A percentile compares a stretch with the other conserved stretches of the same genome.
Evolutionary conservation across 2,888 invertebrate genomes (phyloP).

Genomic region (Caenorhabditis plicata): DNA sequence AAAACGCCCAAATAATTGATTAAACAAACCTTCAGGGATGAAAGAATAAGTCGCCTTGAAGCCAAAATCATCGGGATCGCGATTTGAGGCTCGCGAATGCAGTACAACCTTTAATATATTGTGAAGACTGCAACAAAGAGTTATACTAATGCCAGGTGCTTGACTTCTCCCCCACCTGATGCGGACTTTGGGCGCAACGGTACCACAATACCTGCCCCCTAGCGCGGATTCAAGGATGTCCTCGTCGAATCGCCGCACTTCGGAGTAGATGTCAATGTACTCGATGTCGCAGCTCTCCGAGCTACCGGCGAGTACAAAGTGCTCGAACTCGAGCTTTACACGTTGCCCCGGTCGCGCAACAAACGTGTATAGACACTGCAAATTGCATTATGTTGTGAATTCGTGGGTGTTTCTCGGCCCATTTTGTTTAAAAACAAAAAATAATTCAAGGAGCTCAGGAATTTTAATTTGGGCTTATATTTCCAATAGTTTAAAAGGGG

Average conservation of each 20-base stretch:
- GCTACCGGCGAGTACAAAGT: slow-evolving; percentile 68
- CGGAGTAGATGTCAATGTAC: slow-evolving; percentile 69
- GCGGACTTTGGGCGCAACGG: slow-evolving; percentile 66
- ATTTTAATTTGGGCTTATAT: too few relatives aligned
- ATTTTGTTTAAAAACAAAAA: too few relatives aligned
- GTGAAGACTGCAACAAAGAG: slow-evolving; percentile 53
- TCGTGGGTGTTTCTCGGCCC: background rate
- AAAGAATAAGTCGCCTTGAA: slow-evolving; percentile 68
- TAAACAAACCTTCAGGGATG: slow-evolving; percentile 66
- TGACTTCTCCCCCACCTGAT: too few relatives aligned
- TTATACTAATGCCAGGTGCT: background rate
- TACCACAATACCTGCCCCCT: slow-evolving; percentile 69
- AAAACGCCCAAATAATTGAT: background rate
- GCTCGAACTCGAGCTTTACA: slow-evolving; percentile 67
- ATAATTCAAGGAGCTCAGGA: too few relatives aligned
- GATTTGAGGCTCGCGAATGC: slow-evolving; percentile 66
- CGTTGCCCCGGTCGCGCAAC: slow-evolving; percentile 67
- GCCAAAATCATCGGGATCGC: slow-evolving; percentile 50
- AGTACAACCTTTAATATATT: slow-evolving; percentile 68
- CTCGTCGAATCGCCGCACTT: slow-evolving; percentile 63
- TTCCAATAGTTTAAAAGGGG: too few relatives aligned
- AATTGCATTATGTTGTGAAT: slow-evolving; percentile 4
- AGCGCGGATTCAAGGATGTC: slow-evolving; percentile 66
- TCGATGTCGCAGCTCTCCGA: slow-evolving; percentile 69
- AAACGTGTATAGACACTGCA: slow-evolving; percentile 68